Evolutionary conservation across 2,113 vertebrate genomes (phyloP).

Genomic region (Mormyrus lacerda): DNA sequence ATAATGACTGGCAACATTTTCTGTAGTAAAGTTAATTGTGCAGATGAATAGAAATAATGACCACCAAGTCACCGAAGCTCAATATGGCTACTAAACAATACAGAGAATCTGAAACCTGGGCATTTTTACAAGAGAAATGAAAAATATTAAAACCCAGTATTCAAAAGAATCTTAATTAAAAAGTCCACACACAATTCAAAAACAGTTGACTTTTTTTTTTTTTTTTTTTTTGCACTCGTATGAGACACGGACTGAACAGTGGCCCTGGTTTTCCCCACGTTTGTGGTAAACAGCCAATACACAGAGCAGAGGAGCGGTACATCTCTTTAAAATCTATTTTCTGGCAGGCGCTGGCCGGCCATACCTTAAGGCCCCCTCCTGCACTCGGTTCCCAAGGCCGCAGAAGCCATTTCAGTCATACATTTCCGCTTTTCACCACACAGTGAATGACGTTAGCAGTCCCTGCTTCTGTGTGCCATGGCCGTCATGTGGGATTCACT

Average conservation of each 20-base stretch:
- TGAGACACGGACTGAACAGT: neutral
- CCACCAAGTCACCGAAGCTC: constrained; percentile 43
- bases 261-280: neutral
- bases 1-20: constrained; percentile 6
- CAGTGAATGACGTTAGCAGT: constrained; percentile 7
- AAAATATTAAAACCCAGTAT: constrained; percentile 28
- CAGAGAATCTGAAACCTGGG: constrained; percentile 14
- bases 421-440: neutral
- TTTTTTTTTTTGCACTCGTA: neutral
- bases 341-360: neutral
- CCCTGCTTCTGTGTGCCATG: constrained; percentile 4
- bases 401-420: neutral
- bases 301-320: neutral
- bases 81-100: constrained; percentile 19
- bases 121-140: constrained; percentile 32
- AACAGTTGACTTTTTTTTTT: neutral
- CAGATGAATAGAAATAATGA: constrained; percentile 39
- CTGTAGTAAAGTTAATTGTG: constrained; percentile 50
- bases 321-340: neutral
- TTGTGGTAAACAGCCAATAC: neutral
- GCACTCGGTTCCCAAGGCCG: neutral
- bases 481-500: constrained; percentile 12
- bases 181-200: constrained; percentile 1
- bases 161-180: constrained; percentile 22
- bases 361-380: neutral